Base-by-base conservation (phyloP, 2,797 vertebrate species). In the Pangasius mekongensis region DNA sequence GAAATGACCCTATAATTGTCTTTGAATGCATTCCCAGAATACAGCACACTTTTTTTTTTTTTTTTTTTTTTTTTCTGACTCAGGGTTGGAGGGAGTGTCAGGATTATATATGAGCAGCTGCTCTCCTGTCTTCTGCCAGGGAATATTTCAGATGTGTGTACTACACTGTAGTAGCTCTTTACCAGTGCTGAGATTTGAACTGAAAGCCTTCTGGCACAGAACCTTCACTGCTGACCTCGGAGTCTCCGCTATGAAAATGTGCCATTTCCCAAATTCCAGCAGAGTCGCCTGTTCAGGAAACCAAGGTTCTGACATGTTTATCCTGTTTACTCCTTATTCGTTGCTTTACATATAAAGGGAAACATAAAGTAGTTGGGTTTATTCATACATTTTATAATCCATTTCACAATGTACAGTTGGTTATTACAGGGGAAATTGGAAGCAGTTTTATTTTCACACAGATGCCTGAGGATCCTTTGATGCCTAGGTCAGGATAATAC, bases 391-490 rank as follows among this genome's bases (percentile, higher is more conserved):
- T 78, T 77, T 86, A 88, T 90, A 83, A 71, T 52, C 85, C 62
- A 52, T 90, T 73, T 87, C 24, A 33, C 78, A 85, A 39, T 86
- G 39, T 81, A 87, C 81, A 88, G 27, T 86, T 84, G 43, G 62
- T 62, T 62, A 62, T 82, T 62, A 82, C 30, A 30, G 14, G 14
- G 39, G 54, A 60, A 58, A 60, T 56, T 20, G 71, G 36, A 60
- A 73, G 49, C 52, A 24, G 1, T 43, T n/a, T 81, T 39, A 43
- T 69, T 86, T 86, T 83, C 73, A 85, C 66, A 62, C 52, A 84
- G 20, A 73, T 16, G 78, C 73, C 77, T 47, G 69, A 90, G 71
- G 82, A 78, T 84, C 77, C 66, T 89, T 33, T 5, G 67, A 78
- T 54, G 77, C 20, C 20, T 74, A 49, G 33, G 6, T 69, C 49